Evolutionary conservation across 2,113 vertebrate species (phyloP), one percentile per base, ranked within the genome.

Genomic region (Gopherus flavomarginatus): DNA sequence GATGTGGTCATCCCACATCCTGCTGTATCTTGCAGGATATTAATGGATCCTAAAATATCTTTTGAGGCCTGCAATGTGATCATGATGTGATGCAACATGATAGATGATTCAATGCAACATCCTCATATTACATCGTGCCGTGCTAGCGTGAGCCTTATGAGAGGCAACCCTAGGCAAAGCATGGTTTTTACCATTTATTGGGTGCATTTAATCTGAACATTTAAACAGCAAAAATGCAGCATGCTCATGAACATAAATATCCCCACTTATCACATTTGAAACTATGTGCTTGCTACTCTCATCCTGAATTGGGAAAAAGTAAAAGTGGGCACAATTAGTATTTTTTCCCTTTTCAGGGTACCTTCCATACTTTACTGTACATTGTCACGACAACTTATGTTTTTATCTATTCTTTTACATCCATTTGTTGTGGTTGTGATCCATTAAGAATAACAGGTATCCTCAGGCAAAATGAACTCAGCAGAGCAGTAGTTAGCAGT

Each of bases 1-100:
- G 44, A 79, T 81, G 83, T 96, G 44, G 47, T 86, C 87, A 31
- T 83, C 82, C 53, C 29, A 50, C n/a, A 81, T 26, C 56, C 84
- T 69, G 56, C 35, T 83, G 8, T 72, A 35, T 90, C 79, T 50
- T 85, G 81, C 38, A 85, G 91, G 86, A 96, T 94, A 75, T 90
- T 93, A 85, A 93, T 92, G 59, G 81, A 79, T 69, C 62, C 75
- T 82, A 92, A 96, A 96, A 87, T 89, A 94, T 44, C 86, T 49
- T 9, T 5, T 50, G 52, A 87, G 89, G 49, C 92, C 92, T 92
- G 81, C 86, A 65, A 79, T 31, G 31, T 50, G 54, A 27, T 90
- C 84, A 47, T 1, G 0, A 24, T 1, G 17, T 79, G 89, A 86
- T 84, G 86, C 52, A 52, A 1, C 35, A 57, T 79, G 82, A n/a